Base-by-base conservation (phyloP, 2,113 vertebrate species). In the Nannospalax galili region DNA sequence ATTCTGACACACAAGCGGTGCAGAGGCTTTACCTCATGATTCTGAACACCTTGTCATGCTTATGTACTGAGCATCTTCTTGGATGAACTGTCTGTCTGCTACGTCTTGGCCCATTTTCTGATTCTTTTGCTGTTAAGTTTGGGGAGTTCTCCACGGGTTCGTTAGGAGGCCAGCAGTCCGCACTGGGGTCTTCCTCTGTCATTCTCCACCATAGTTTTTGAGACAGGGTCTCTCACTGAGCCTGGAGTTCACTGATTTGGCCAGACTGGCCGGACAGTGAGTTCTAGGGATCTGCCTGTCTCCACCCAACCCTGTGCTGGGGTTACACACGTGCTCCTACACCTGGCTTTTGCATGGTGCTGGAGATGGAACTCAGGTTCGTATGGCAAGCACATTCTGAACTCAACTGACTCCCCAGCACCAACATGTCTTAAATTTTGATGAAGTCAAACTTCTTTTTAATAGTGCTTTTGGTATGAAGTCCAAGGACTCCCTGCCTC, bases 1-100 rank as follows among this genome's bases (percentile, higher is more conserved):
- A 40, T 24, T 12, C 9, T 28, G 37, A 32, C 1, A 20, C 40
- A 26, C 1, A 5, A 4, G 40, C 32, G 42, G 2, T 2, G 28
- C 3, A 45, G 58, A 5, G 26, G 52, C 19, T 78, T 75, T 5
- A 14, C 22, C 42, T 42, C 17, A 28, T 1, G 11, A 12, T 22
- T 42, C 20, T 19, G 58, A 42, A 3, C 24, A 28, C 60, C 14
- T 60, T 11, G 3, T 69, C 10, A 60, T 15, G 20, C 52, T 35
- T 7, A 7, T 15, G 22, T 16, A 9, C 42, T 17, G 15, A 3
- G 4, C 24, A 14, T 24, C 42, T 1, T 84, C 64, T 24, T 32
- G 16, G 8, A 20, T 12, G 72, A 60, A 28, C 7, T 17, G 11
- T 16, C 48, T 30, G 35, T 74, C n/a, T n/a, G n/a, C n/a, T 62